Conservation (phyloP, 2,888 invertebrate genomes). For the Bimastos eiseni region DNA sequence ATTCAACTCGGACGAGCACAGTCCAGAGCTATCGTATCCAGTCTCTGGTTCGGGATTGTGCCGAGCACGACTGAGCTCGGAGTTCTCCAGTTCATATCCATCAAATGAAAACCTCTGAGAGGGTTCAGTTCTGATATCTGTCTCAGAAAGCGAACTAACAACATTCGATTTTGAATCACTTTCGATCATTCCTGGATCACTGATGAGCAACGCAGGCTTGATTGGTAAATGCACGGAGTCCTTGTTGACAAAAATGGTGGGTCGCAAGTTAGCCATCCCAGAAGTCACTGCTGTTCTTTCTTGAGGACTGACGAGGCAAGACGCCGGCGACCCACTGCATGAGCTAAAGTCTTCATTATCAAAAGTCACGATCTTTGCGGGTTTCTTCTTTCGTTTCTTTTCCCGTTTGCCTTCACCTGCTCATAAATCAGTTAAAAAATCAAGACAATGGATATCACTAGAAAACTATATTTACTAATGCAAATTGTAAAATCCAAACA, state of each 20-base stretch:
- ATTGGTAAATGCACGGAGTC: conserved; percentile 6
- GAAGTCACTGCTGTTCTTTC: not conserved
- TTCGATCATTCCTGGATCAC: not conserved
- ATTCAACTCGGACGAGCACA: not conserved
- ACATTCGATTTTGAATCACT: not conserved
- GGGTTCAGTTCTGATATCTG: not conserved
- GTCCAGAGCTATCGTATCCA: not conserved
- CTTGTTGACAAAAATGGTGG: not conserved
- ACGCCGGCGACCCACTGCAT: conserved; percentile 42
- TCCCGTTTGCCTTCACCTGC: conserved; percentile 54
- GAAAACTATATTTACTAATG: not conserved
- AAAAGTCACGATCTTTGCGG: conserved; percentile 73
- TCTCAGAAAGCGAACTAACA: not conserved
- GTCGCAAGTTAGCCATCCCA: not conserved
- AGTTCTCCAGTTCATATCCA: not conserved
- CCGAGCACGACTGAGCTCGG: not conserved
- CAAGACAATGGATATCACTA: not conserved
- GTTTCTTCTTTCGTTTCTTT: conserved; percentile 68
- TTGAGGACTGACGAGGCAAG: conserved; percentile 43
- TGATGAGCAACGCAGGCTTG: not conserved
- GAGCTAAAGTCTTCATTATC: conserved; percentile 67
- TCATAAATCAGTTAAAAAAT: not conserved
- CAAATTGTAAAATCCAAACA: not conserved
- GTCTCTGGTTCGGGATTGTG: not conserved
- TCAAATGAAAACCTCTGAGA: conserved; percentile 23